Conservation (phyloP, 2,113 vertebrate species). For the Typhlomys cinereus region DNA sequence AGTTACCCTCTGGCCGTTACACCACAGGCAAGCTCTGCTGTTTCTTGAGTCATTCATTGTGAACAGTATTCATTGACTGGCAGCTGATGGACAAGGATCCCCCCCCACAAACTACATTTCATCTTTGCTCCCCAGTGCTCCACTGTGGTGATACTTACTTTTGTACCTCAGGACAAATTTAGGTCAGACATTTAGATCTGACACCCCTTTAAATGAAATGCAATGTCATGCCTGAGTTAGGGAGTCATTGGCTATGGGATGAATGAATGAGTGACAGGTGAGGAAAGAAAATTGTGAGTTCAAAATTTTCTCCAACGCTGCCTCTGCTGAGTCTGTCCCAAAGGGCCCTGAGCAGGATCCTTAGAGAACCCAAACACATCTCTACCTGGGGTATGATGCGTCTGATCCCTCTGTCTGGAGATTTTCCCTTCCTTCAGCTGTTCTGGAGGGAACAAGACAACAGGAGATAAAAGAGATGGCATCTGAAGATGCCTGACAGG, state of each 20-base stretch:
- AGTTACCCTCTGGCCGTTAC: background rate
- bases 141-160: background rate
- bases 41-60: background rate
- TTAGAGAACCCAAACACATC: background rate
- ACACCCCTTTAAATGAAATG: background rate
- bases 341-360: too few species aligned
- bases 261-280: background rate
- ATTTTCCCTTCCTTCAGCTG: background rate
- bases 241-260: background rate
- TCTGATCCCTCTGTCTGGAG: background rate
- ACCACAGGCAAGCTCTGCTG: background rate
- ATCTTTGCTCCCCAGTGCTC: background rate
- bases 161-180: background rate
- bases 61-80: background rate
- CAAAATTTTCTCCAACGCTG: background rate
- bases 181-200: background rate
- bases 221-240: background rate
- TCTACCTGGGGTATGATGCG: background rate
- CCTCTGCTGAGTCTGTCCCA: background rate
- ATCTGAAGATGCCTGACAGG: background rate
- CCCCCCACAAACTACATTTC: background rate
- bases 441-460: background rate
- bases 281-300: too few species aligned
- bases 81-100: background rate
- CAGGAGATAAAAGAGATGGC: accelerated